Evolutionary conservation across 2,113 vertebrate species (phyloP).

Genomic region (Chloroceryle aenea): DNA sequence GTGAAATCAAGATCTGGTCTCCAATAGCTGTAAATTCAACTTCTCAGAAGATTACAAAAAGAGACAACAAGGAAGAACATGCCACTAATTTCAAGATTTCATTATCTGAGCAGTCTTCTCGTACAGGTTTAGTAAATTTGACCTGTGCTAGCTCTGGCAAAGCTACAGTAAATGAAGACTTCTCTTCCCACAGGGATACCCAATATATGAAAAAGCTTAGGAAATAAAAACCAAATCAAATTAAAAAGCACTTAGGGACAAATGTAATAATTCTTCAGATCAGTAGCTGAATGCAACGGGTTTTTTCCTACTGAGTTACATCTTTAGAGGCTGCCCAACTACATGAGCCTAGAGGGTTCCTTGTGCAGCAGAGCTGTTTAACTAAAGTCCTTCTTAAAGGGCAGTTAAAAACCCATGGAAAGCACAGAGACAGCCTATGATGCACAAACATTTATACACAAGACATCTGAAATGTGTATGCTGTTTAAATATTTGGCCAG

Average conservation of each 20-base stretch:
- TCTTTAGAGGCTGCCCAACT: neutral
- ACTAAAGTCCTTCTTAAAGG: fast-evolving
- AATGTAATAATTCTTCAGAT: neutral
- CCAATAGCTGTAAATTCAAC: neutral
- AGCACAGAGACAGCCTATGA: neutral
- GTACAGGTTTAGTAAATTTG: neutral
- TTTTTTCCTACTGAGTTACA: neutral
- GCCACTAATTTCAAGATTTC: neutral
- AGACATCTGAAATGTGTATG: fast-evolving
- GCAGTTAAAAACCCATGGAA: neutral
- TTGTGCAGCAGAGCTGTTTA: neutral
- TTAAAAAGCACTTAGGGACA: neutral
- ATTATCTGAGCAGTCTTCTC: neutral
- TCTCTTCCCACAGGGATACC: neutral
- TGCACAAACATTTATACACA: neutral
- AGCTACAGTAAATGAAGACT: neutral
- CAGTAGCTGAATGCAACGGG: fast-evolving
- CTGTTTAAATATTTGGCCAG: neutral
- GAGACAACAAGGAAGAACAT: neutral
- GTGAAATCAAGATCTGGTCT: neutral
- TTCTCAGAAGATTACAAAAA: neutral
- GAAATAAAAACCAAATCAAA: neutral
- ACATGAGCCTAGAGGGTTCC: neutral
- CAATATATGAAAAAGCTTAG: neutral
- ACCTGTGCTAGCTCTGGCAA: neutral